phyloP scores from a whole-genome alignment of 1,140 invertebrate species.

The Teleogryllus occipitalis region DNA sequence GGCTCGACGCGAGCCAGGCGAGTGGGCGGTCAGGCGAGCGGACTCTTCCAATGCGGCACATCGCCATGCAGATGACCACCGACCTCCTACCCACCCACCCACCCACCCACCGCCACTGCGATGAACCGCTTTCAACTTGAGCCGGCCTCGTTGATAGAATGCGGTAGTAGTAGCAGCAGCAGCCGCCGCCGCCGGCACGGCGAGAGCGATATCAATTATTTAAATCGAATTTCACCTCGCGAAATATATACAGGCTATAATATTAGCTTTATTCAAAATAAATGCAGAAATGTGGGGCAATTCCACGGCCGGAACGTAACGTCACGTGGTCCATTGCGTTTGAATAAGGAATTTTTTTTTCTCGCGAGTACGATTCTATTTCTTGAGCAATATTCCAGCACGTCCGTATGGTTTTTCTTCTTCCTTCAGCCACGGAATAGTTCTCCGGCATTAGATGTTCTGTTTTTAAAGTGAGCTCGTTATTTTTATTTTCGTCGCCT shows the following conservation, averaged over 20 bases:
- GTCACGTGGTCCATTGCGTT: not conserved
- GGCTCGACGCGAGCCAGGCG: not conserved
- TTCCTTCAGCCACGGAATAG: not conserved
- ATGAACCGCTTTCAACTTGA: too few species aligned
- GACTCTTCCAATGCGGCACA: not conserved
- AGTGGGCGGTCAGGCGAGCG: not conserved
- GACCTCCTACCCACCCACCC: too few species aligned
- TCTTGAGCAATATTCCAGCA: not conserved
- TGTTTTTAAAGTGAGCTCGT: not conserved
- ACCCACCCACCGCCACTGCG: too few species aligned
- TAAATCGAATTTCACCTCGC: not conserved
- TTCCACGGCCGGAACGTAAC: not conserved
- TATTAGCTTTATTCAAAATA: not conserved
- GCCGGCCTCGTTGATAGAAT: not conserved
- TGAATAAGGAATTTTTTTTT: not conserved
- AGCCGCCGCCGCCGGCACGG: too few species aligned
- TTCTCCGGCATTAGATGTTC: not conserved
- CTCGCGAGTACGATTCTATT: not conserved
- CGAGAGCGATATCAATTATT: not conserved
- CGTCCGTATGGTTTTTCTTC: not conserved
- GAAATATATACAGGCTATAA: not conserved
- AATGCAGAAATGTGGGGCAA: not conserved
- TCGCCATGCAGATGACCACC: not conserved
- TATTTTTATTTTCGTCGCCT: not conserved
- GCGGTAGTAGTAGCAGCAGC: not conserved